These are phyloP conservation scores for Ceratitis capitata DNA, from an alignment of 1,140 invertebrate species.

Conservation along the genomic window DNA sequence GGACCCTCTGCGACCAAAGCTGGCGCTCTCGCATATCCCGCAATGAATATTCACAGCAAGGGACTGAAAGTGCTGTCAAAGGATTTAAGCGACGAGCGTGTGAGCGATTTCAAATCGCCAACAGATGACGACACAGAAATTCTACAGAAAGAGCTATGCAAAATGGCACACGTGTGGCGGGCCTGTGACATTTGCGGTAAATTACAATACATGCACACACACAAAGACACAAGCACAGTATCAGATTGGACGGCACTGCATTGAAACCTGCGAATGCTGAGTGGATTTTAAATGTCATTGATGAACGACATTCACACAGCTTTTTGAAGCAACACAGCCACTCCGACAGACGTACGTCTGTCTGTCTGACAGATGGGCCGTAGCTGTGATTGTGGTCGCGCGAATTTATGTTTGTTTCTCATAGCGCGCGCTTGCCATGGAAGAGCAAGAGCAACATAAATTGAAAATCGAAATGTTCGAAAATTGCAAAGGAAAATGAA, in stretches of 20 bases:
- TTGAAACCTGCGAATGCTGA: not conserved
- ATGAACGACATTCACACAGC: not conserved
- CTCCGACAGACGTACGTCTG: constrained; percentile 2
- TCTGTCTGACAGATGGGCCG: too few relatives aligned
- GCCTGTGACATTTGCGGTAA: constrained; percentile 7
- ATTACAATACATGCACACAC: not conserved
- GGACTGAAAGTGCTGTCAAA: not conserved
- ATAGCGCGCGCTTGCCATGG: not conserved
- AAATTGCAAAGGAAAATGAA: not conserved
- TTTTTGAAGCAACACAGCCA: not conserved
- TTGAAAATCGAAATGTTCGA: constrained; percentile 1
- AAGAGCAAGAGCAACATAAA: not conserved
- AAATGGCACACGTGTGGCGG: not conserved
- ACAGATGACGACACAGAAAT: not conserved
- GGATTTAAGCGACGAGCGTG: not conserved
- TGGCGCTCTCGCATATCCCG: not conserved
- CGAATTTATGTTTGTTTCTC: not conserved
- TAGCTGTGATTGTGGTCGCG: constrained; percentile 25
- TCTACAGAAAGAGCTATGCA: not conserved
- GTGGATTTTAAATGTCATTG: constrained; percentile 21
- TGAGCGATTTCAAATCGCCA: not conserved
- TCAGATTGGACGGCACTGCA: not conserved
- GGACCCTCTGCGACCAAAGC: not conserved
- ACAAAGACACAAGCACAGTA: not conserved
- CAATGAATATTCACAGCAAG: not conserved